Base-by-base conservation (phyloP, 2,113 vertebrate species). In the Synodontis membranacea region DNA sequence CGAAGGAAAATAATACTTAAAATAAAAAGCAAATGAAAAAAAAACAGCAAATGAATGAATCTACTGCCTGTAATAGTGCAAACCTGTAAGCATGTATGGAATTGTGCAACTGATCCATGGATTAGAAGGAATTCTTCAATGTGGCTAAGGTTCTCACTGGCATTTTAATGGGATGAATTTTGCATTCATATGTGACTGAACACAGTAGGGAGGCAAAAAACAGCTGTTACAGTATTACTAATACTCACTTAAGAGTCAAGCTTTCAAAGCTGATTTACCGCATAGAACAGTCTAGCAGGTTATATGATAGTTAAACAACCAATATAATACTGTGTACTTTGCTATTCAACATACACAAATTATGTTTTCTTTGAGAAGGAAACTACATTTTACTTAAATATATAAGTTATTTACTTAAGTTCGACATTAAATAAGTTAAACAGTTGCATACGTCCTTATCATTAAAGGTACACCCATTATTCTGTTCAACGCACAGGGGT, bases 111-210 rank as follows among this genome's bases (percentile, higher is more conserved):
- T 52, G 50, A 52, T 52, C 3, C 50, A 52, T 52, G 50, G 50
- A 52, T 52, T 14, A 52, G 11, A 52, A 15, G 50, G 54, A 56
- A 56, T 21, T 56, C 19, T 48, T 48, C n/a, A n/a, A n/a, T 56
- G 44, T 46, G 31, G 54, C 87, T 84, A 86, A 50, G 58, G 10
- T 28, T 28, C 83, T 84, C 76, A 72, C 48, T 62, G 39, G 68
- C 34, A 68, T 88, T n/a, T n/a, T 31, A 62, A 64, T 31, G 28
- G n/a, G 3, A 31, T 64, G 28, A 64, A 31, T 64, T 4, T 1
- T 64, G 60, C 60, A 64, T 31, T 64, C 60, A 64, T 4, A 64
- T n/a, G 31, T 31, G n/a, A 64, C n/a, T 64, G 12, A 64, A 4
- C 60, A 64, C 60, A 15, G n/a, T 31, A 12, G n/a, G 12, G 60